Conservation (phyloP, 2,888 invertebrate genomes). For the Cantharis rufa region DNA sequence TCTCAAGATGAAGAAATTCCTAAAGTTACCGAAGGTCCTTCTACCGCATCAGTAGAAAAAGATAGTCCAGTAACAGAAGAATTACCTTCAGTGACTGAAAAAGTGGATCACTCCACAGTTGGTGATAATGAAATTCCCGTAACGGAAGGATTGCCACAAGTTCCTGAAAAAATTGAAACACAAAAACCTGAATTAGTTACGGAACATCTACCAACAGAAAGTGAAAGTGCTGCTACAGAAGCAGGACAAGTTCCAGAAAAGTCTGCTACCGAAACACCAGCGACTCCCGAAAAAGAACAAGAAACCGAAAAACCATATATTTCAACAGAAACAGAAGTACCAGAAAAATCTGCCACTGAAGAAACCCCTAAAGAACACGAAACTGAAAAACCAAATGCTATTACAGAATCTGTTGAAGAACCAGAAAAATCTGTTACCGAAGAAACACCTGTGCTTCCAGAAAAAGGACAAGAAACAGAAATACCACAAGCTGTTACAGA, state of each 20-base stretch:
- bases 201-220: constrained; percentile 5
- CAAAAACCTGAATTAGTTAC: not conserved
- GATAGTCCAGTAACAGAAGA: constrained; percentile 15
- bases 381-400: not conserved
- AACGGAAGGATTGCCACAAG: not conserved
- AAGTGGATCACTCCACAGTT: constrained; percentile 6
- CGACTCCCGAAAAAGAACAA: not conserved
- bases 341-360: not conserved
- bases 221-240: not conserved
- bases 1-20: not conserved
- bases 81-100: constrained; percentile 21
- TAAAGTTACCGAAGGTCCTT: not conserved
- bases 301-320: not conserved
- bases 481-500: not conserved
- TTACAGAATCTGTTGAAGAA: not conserved
- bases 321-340: not conserved
- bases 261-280: not conserved
- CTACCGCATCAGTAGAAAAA: not conserved
- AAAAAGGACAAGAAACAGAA: not conserved
- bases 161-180: not conserved
- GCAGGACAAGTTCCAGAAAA: constrained; percentile 1
- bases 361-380: not conserved
- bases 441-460: not conserved
- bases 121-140: not conserved
- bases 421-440: not conserved